phyloP scores from a whole-genome alignment of 64 coral and sea anemone species.

The Pocillopora damicornis region DNA sequence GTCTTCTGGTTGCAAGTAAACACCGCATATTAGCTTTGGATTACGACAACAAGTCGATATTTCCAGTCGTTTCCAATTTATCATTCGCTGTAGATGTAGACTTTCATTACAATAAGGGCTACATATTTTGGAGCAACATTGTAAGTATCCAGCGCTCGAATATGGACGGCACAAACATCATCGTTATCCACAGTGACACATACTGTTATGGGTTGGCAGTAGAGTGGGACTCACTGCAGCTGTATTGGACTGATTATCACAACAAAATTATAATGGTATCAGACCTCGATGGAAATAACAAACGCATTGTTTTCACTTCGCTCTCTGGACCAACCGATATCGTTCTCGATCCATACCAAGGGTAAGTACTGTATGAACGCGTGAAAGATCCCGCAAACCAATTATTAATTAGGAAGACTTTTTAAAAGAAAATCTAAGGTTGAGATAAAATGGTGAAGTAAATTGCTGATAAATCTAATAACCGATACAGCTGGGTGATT shows the following conservation, averaged over 20 bases:
- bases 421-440: too few relatives aligned
- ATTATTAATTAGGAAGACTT: too few relatives aligned
- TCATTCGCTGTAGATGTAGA: slow-evolving; percentile 12
- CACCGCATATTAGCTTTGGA: slow-evolving; percentile 52
- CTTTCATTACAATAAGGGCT: slow-evolving; percentile 35
- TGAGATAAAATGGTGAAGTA: too few relatives aligned
- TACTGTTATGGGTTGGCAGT: slow-evolving; percentile 51
- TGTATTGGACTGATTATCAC: slow-evolving; percentile 55
- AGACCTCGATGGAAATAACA: slow-evolving; percentile 10
- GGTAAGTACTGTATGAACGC: background rate
- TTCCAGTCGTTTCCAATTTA: slow-evolving; percentile 27
- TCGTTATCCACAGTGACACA: slow-evolving; percentile 2
- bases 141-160: slow-evolving; percentile 29
- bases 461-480: too few relatives aligned
- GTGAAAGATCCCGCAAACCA: too few relatives aligned
- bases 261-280: slow-evolving; percentile 38
- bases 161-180: slow-evolving; percentile 36
- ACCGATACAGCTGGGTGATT: too few relatives aligned
- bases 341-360: slow-evolving; percentile 17
- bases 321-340: slow-evolving; percentile 33
- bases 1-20: slow-evolving; percentile 55
- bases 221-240: slow-evolving; percentile 39
- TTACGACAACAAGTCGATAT: background rate
- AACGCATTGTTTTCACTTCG: slow-evolving; percentile 14
- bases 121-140: slow-evolving; percentile 62